A percentile compares a stretch with the other conserved stretches of the same genome.
Evolutionary conservation across 2,113 vertebrate genomes (phyloP).

Genomic region (Tauraco erythrolophus): DNA sequence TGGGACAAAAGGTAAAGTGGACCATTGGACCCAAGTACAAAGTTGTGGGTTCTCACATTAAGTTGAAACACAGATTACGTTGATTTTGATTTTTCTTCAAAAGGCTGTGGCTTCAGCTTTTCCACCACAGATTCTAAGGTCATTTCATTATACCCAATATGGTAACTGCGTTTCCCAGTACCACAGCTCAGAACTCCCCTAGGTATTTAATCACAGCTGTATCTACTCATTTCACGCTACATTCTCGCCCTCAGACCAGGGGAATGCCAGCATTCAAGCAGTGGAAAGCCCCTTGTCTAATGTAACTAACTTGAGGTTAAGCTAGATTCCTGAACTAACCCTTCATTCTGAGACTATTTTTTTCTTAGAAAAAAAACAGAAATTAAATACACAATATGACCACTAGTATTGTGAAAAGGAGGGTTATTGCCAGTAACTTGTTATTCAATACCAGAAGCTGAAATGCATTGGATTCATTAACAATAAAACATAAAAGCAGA

Average conservation of each 20-base stretch:
- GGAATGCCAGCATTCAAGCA: neutral
- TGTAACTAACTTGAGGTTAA: constrained; percentile 6
- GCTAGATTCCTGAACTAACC: constrained; percentile 34
- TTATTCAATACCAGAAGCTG: neutral
- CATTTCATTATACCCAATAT: neutral
- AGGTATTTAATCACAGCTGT: constrained; percentile 34
- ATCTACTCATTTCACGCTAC: neutral
- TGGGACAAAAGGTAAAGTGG: neutral
- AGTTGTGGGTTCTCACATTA: neutral
- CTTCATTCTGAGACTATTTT: neutral
- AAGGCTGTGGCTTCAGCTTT: neutral
- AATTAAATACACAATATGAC: constrained; percentile 12
- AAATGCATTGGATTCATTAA: neutral
- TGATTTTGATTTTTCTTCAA: neutral
- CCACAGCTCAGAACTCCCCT: neutral
- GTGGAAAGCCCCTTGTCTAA: constrained; percentile 40
- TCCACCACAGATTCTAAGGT: neutral
- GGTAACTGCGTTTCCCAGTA: neutral
- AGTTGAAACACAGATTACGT: neutral
- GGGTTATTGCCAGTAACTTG: neutral
- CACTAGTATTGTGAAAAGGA: neutral
- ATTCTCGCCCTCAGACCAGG: neutral
- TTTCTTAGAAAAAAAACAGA: neutral
- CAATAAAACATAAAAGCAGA: neutral
- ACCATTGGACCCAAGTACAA: neutral